phyloP scores from a whole-genome alignment of 2,797 vertebrate species.

The Pangasius macronema region DNA sequence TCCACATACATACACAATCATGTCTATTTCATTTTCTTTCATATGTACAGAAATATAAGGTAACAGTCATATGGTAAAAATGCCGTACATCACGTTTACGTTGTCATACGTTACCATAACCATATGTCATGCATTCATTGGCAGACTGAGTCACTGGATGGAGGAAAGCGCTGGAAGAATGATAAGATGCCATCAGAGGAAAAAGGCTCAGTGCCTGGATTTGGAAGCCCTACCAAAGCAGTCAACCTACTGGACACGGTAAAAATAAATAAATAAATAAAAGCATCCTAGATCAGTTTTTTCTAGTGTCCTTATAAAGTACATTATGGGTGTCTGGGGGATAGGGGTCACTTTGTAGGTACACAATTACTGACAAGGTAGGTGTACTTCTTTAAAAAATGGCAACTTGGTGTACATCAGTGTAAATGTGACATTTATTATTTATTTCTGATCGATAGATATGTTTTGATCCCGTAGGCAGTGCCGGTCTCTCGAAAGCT shows the following conservation, averaged over 20 bases:
- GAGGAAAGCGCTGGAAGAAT: constrained; percentile 77
- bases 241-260: constrained; percentile 83
- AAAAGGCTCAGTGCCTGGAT: constrained; percentile 56
- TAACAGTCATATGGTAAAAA: background rate
- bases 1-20: too few relatives aligned
- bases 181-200: constrained; percentile 65
- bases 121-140: background rate
- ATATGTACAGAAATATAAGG: background rate
- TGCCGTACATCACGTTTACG: background rate
- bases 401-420: background rate
- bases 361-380: background rate
- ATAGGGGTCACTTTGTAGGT: background rate
- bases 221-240: constrained; percentile 75
- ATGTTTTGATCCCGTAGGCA: constrained; percentile 62
- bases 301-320: background rate
- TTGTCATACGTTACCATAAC: background rate
- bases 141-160: constrained; percentile 73
- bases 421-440: background rate
- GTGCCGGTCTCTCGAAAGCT: constrained; percentile 75
- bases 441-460: background rate
- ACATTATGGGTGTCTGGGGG: background rate
- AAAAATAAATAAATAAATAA: constrained; percentile 15
- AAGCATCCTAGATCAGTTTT: background rate
- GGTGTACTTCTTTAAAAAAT: background rate
- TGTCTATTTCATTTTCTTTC: background rate